phyloP scores from a whole-genome alignment of 30 jellyfish, hydroid and myxozoan species.

The Sanderia malayensis region DNA sequence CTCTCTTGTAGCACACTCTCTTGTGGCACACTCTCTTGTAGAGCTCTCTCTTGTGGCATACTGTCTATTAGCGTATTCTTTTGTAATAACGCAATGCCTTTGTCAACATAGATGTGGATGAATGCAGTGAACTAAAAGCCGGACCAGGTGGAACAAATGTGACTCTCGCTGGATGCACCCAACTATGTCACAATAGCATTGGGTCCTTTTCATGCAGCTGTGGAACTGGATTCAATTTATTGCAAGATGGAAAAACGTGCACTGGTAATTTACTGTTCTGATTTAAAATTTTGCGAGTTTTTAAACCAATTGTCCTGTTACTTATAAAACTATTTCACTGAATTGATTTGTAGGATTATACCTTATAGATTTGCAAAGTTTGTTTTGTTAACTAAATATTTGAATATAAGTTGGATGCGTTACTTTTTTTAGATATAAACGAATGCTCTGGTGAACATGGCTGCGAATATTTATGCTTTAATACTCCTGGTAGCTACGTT shows the following conservation, averaged over 20 bases:
- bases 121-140: conserved; percentile 29
- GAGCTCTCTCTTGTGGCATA: too few species aligned
- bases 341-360: too few species aligned
- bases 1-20: too few species aligned
- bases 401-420: too few species aligned
- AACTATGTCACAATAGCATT: conserved; percentile 44
- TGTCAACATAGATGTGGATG: conserved; percentile 59
- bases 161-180: conserved; percentile 57
- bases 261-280: conserved; percentile 44
- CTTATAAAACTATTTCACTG: too few species aligned
- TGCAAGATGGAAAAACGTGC: conserved; percentile 66
- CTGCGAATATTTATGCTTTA: conserved; percentile 59
- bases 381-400: too few species aligned
- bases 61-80: too few species aligned
- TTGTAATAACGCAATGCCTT: too few species aligned
- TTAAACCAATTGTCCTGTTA: too few species aligned
- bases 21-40: too few species aligned
- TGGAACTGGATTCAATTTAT: conserved; percentile 33
- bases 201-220: conserved; percentile 67
- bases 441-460: conserved; percentile 56
- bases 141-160: conserved; percentile 16
- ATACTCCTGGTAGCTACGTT: conserved; percentile 44
- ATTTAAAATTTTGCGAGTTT: too few species aligned
- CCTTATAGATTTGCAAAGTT: too few species aligned
- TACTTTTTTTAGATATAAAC: conserved; percentile 50